A percentile compares a stretch with the other conserved stretches of the same genome.
These are phyloP conservation scores for Grammomys dolichurus DNA, from an alignment of 2,113 vertebrate genomes.

Conservation along the genomic window DNA sequence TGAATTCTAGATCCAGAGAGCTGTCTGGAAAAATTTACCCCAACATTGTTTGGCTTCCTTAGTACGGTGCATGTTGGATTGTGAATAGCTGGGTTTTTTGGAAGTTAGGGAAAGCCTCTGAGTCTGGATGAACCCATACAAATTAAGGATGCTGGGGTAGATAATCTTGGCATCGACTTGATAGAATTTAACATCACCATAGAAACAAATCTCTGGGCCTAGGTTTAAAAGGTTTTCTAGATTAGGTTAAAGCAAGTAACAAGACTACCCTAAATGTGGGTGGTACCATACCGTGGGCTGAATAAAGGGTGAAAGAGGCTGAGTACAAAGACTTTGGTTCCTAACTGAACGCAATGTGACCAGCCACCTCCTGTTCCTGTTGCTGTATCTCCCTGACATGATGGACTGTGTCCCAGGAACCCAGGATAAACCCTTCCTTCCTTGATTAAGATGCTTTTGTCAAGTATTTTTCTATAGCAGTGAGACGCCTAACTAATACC, in stretches of 20 bases:
- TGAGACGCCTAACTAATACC: neutral
- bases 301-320: too few relatives aligned
- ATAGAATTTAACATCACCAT: neutral
- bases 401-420: neutral
- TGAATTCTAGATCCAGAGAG: neutral
- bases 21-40: constrained; percentile 22
- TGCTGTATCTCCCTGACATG: neutral
- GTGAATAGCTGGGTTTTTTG: neutral
- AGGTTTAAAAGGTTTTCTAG: neutral
- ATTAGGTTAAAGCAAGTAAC: neutral
- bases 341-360: neutral
- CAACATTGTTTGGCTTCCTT: neutral
- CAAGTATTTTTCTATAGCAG: too few relatives aligned
- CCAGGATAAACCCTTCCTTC: neutral
- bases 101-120: constrained; percentile 10
- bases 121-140: neutral
- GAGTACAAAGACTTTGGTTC: too few relatives aligned
- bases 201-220: neutral
- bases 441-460: neutral
- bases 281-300: neutral
- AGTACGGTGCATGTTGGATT: neutral
- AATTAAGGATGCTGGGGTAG: neutral
- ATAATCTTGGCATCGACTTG: neutral
- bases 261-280: neutral
- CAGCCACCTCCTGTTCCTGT: neutral